Evolutionary conservation across 2,113 vertebrate genomes (phyloP).

Genomic region (Scomber colias): DNA sequence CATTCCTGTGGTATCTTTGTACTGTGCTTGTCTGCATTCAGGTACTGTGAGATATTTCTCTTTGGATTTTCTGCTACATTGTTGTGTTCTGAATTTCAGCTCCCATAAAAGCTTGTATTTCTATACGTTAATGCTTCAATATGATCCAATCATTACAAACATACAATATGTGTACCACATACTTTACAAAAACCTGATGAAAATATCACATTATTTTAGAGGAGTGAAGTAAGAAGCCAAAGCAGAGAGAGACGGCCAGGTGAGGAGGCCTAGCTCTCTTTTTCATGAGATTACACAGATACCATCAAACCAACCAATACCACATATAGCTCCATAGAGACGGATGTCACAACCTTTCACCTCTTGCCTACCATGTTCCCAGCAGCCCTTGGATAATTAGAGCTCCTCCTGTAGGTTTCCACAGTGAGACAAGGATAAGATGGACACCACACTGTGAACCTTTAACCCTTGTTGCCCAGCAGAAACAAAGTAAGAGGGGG

Average conservation of each 20-base stretch:
- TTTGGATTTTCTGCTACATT: neutral
- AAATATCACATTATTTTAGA: neutral
- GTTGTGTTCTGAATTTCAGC: neutral
- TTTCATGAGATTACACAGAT: neutral
- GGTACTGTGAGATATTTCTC: neutral
- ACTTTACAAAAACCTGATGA: neutral
- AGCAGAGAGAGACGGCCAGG: neutral
- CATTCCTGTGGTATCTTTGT: slow-evolving; percentile 11
- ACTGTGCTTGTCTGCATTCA: neutral
- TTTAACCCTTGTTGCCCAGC: slow-evolving; percentile 54
- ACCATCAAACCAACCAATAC: slow-evolving; percentile 4
- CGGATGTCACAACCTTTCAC: slow-evolving; percentile 57
- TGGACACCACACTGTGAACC: slow-evolving; percentile 44
- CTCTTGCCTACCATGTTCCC: slow-evolving; percentile 15
- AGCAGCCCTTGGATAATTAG: slow-evolving; percentile 42
- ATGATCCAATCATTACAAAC: neutral
- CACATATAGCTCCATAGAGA: slow-evolving; percentile 47
- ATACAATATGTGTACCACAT: neutral
- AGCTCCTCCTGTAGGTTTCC: slow-evolving; percentile 36
- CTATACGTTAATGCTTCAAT: neutral
- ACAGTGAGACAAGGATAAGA: slow-evolving; percentile 36
- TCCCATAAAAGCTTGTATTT: neutral
- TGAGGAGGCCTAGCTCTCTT: neutral
- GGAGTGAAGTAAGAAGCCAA: neutral
- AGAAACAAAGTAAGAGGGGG: slow-evolving; percentile 36